Evolutionary conservation across 1,140 invertebrate species (phyloP), one percentile per base, ranked within the genome.

Genomic region (Propsilocerus akamusi): DNA sequence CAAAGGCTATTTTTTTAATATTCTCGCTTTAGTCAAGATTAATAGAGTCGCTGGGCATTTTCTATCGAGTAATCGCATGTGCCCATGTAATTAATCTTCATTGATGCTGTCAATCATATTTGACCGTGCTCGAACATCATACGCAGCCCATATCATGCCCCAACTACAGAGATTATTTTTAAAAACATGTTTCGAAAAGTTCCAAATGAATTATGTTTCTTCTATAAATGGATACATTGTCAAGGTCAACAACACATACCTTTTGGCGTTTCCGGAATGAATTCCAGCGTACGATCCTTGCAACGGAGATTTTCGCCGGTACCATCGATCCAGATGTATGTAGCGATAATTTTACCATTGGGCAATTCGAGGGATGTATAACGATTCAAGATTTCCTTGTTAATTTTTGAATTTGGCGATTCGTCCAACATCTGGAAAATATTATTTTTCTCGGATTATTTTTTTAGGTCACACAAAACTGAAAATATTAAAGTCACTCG

Each of bases 301-400:
- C 75, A 76, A 25, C 89, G 71, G 17, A 92, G 58, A 55, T 83
- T 73, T 60, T 90, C 81, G 2, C 84, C 84, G 11, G 78, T 82
- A 7, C 88, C 88, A 61, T 94, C 90, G 51, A 94, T 83, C 90
- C 90, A 94, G 8, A 94, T 72, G 61, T 94, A 94, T 53, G 77
- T 82, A 5, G 75, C 77, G 57, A 83, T 77, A 11, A 83, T 71
- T 46, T 72, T 61, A 25, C 81, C 73, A 34, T 82, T 76, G 3
- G 83, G 79, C 20, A 84, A 68, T 11, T 77, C 75, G 48, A 91
- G 65, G 47, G 71, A 68, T 59, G 84, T 67, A 63, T 85, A 90
- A 51, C 79, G 75, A 28, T 76, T 70, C 62, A 83, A 68, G 8
- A 82, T 70, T 34, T 69, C 71, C 60, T 81, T 81, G 61, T 79